Evolutionary conservation across 2,888 invertebrate species (phyloP).

Genomic region (Drosophila tripunctata): DNA sequence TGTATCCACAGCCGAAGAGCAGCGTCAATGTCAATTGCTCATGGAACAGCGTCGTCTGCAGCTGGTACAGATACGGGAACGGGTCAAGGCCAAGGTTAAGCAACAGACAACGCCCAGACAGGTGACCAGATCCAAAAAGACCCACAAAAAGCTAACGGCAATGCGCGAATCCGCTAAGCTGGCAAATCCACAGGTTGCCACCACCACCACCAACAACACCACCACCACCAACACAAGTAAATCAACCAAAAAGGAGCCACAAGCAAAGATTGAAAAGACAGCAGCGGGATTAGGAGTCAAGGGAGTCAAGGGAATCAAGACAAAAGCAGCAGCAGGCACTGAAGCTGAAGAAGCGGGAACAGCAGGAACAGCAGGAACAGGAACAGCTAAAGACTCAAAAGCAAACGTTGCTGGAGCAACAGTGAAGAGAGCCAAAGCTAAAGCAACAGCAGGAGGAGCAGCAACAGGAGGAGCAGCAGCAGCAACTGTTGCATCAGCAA

Average conservation of each 20-base stretch:
- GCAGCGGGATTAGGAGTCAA: neutral
- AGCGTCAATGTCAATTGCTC: constrained; percentile 16
- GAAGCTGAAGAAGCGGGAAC: neutral
- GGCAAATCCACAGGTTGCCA: constrained; percentile 9
- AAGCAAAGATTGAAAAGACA: neutral
- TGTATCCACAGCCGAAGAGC: constrained; percentile 13
- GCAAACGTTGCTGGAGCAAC: neutral
- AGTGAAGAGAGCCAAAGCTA: neutral
- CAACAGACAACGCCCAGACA: constrained; percentile 35
- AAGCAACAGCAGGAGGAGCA: neutral
- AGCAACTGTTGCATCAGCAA: neutral
- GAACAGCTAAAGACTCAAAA: neutral
- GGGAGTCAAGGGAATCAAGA: too few relatives aligned
- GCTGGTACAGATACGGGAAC: constrained; percentile 76
- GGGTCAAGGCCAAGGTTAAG: constrained; percentile 80
- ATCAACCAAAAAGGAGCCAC: constrained; percentile 21
- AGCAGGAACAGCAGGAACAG: neutral
- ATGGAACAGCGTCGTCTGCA: constrained; percentile 49
- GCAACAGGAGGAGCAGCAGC: neutral
- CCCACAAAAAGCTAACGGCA: constrained; percentile 39
- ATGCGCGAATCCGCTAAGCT: constrained; percentile 49
- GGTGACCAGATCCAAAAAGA: constrained; percentile 26
- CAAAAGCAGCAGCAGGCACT: neutral
- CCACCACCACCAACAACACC: neutral
- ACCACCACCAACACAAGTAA: neutral